phyloP scores from a whole-genome alignment of 2,797 vertebrate species.

The Melanotaenia trifasciata region DNA sequence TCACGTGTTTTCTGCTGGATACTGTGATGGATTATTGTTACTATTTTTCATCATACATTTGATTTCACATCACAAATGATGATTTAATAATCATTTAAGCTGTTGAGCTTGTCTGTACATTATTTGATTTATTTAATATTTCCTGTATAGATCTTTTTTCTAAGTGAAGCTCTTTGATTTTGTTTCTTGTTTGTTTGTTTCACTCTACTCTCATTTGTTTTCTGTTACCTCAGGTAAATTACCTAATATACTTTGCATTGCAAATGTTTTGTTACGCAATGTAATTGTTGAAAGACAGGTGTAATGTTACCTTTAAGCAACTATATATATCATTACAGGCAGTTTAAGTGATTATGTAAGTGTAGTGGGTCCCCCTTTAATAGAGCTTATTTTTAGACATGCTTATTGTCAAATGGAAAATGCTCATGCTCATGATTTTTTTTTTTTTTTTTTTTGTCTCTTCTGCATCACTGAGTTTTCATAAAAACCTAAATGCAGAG shows the following conservation, averaged over 20 bases:
- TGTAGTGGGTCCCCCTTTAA: background rate
- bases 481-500: no score
- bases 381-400: background rate
- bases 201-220: constrained; percentile 13
- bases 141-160: background rate
- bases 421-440: background rate
- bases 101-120: background rate
- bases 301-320: constrained; percentile 46
- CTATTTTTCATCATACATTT: background rate
- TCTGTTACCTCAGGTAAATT: constrained; percentile 29
- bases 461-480: background rate
- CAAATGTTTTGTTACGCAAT: constrained; percentile 67
- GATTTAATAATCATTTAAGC: background rate
- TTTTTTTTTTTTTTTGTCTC: background rate
- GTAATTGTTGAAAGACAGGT: constrained; percentile 37
- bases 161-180: constrained; percentile 61
- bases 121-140: background rate
- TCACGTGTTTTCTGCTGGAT: background rate
- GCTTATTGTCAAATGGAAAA: background rate
- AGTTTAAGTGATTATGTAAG: constrained; percentile 12
- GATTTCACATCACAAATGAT: background rate
- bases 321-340: constrained; percentile 12
- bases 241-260: constrained; percentile 63
- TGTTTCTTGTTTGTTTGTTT: background rate
- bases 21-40: no score